Base-by-base conservation (phyloP, 2,113 vertebrate species). In the Protobothrops mucrosquamatus region DNA sequence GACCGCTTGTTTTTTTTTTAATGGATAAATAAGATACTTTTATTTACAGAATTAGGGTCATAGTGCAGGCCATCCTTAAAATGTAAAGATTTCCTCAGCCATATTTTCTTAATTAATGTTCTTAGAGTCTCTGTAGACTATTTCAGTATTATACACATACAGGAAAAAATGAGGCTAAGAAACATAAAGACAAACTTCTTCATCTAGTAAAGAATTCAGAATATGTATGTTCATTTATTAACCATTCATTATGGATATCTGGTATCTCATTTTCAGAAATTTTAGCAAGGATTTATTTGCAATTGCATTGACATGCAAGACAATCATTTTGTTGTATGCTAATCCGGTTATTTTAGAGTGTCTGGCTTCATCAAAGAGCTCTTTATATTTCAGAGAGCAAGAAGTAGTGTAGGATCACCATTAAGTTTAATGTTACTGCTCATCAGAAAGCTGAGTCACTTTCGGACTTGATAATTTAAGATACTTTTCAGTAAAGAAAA, bases 391-490 rank as follows among this genome's bases (percentile, higher is more conserved):
- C 29, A 2, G 93, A 2, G 93, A 94, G 92, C n/a, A 59, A 34
- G 34, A 24, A 92, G 89, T 92, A 94, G 94, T 95, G 88, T 93
- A 94, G 93, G 69, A 92, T 94, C 95, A 92, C 89, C 93, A 96
- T 96, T 96, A 95, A 95, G 92, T 93, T 95, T 96, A 95, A 96
- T 94, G 96, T 94, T 92, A 95, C 95, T 94, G 10, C 94, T 90
- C 93, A 89, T 95, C 89, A 92, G 94, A 93, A 96, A 96, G 94
- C 93, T 89, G 95, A 93, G 95, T 94, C 88, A 0, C 54, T 85
- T 93, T 96, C 18, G 92, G 87, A 89, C 91, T 95, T 94, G 87
- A 93, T 92, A 85, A 91, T 92, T 92, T 95, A 91, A 95, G 95
- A 87, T 14, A 92, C 85, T 59, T 88, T 20, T 57, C 14, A 61